Evolutionary conservation across 2,888 invertebrate species (phyloP), one percentile per base, ranked within the genome.

Genomic region (Apeira syringaria): DNA sequence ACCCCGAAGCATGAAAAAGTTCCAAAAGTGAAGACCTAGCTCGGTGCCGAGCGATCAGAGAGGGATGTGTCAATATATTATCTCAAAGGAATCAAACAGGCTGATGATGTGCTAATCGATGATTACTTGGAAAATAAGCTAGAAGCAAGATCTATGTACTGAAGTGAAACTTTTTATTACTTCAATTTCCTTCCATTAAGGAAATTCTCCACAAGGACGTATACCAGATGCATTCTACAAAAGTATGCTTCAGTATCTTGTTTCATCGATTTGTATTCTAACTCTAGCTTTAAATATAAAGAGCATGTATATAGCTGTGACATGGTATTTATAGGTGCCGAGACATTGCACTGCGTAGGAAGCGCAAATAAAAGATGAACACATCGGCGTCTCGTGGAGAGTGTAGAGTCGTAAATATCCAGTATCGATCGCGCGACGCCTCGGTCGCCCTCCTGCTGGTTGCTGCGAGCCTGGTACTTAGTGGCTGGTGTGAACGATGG

Each of bases 371-470:
- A 76, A 74, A 69, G 64, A 74, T 66, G 64, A 69, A 61, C 66
- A 61, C 61, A 67, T 73, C 68, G 7, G 20, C n/a, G n/a, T n/a
- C n/a, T n/a, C n/a, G n/a, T n/a, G n/a, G n/a, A 15, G 22, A 18
- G 29, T 5, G 31, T 2, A 25, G 25, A 9, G 44, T 68, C 72
- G 74, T 81, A 76, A 79, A 80, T 76, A 75, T 65, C 60, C 61
- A 64, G 69, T 77, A 80, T 84, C 79, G 83, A 80, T 82, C 78
- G 74, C 83, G 63, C 68, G 66, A 70, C 71, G 72, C 69, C 69
- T 69, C 68, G 64, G 59, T 50, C 58, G 53, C 68, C 64, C 76
- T 67, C 82, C 82, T 64, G 80, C 75, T 66, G 82, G 9, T 76
- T 44, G 32, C 56, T 64, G 55, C 49, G 45, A 34, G 50, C 63